Evolutionary conservation across 2,113 vertebrate genomes (phyloP), one percentile per base, ranked within the genome.

Genomic region (Catagonus wagneri): DNA sequence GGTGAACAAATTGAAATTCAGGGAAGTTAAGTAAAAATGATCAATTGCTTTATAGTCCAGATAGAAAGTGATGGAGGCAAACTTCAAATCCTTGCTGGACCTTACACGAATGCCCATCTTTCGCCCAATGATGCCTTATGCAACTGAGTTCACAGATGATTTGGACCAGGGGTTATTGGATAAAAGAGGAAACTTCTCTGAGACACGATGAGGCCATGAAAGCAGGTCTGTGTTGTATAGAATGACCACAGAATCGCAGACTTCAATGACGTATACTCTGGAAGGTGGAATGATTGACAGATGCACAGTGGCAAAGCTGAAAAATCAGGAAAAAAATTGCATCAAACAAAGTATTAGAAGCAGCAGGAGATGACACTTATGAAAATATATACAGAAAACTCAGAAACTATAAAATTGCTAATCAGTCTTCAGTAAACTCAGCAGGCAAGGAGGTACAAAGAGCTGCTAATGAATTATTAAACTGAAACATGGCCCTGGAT

Each of bases 381-480:
- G 87, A 96, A 97, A 98, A 94, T 44, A 36, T 94, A 96, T 95
- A 96, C 68, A 87, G 65, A 96, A 97, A 84, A 87, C 66, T 71
- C 87, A 94, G 71, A 95, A 96, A 97, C n/a, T 75, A 61, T 17
- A 93, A 95, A 97, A 69, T 58, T 98, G 72, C 0, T 15, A 96
- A 96, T 98, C 6, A 63, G 63, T 83, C 94, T 92, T 96, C 78
- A 93, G 85, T 97, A 93, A 94, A 97, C 97, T 97, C 96, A 97
- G 86, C 79, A 97, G 93, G 78, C 36, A 29, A 44, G 96, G 87
- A 50, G 25, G 89, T 97, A 66, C 88, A 97, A 96, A 96, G 93
- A 97, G 66, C 89, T 97, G 90, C 79, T 97, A 97, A 98, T 98
- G 96, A 98, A 98, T 98, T 98, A 98, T 98, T 98, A 98, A 98